These are phyloP conservation scores for Paracentrotus lividus DNA, from an alignment of 53 echinoderm and acorn worm species.

Conservation along the genomic window DNA sequence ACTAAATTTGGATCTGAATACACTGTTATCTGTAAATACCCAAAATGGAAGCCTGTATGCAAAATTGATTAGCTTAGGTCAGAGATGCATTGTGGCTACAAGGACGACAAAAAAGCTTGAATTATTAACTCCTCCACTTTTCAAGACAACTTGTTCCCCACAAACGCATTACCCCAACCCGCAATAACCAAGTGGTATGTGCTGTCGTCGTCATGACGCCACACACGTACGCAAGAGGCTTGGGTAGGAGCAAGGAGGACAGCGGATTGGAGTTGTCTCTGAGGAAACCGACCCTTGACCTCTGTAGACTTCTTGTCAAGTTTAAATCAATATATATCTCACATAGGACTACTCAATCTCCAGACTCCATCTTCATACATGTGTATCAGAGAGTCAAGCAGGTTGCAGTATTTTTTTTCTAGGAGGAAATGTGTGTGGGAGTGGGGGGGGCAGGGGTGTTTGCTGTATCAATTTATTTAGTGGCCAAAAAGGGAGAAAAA, in stretches of 20 bases:
- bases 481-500: no score
- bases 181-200: neutral
- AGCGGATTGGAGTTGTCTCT: neutral
- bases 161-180: constrained; percentile 15
- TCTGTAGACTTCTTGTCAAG: constrained; percentile 14
- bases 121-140: constrained; percentile 18
- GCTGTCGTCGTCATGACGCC: constrained; percentile 3
- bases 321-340: constrained; percentile 26
- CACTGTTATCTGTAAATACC: no score
- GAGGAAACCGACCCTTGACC: constrained; percentile 1
- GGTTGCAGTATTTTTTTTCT: no score
- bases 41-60: neutral
- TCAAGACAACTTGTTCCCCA: constrained; percentile 5
- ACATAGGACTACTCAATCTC: neutral
- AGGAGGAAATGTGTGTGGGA: no score
- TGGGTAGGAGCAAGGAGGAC: neutral
- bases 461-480: no score
- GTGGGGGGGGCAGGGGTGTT: no score
- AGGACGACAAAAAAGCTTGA: neutral
- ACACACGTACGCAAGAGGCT: constrained; percentile 19
- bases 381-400: no score
- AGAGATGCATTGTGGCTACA: neutral
- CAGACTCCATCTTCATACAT: no score
- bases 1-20: no score
- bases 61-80: neutral